These are phyloP conservation scores for Apotomis capreana DNA, from an alignment of 2,888 invertebrate genomes.

Conservation along the genomic window DNA sequence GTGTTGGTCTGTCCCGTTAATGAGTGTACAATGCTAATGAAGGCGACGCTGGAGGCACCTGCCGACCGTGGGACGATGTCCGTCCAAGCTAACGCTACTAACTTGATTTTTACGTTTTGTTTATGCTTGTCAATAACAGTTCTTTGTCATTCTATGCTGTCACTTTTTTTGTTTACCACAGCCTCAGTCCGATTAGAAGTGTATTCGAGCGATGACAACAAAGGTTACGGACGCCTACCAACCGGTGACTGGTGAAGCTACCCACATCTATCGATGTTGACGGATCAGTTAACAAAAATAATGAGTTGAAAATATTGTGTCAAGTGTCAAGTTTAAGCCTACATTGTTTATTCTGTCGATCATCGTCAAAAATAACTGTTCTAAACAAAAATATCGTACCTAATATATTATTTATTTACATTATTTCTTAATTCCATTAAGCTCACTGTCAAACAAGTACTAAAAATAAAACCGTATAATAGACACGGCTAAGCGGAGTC, in stretches of 20 bases:
- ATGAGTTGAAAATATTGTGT: no score
- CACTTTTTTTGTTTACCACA: background rate
- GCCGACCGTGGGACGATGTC: slow-evolving; percentile 51
- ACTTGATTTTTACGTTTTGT: slow-evolving; percentile 28
- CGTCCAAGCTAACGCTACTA: slow-evolving; percentile 39
- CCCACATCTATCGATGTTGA: no score
- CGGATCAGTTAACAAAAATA: no score
- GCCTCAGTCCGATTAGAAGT: background rate
- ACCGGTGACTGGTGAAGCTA: background rate
- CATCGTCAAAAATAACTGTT: background rate
- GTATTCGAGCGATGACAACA: background rate
- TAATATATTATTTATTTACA: background rate
- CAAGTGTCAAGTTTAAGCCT: no score
- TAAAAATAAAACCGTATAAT: background rate
- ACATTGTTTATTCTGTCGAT: slow-evolving; percentile 6
- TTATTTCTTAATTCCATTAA: slow-evolving; percentile 19
- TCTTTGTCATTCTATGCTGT: slow-evolving; percentile 9
- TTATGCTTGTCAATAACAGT: slow-evolving; percentile 12
- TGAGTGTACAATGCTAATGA: slow-evolving; percentile 75
- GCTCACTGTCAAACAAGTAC: slow-evolving; percentile 18
- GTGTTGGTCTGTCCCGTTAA: slow-evolving; percentile 69
- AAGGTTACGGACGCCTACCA: background rate
- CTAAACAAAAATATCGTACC: background rate
- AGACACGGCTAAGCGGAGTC: slow-evolving; percentile 5
- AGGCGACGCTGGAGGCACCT: slow-evolving; percentile 59